Percentiles rank a stretch among this genome's conserved stretches.
These are phyloP conservation scores for Eledona agricola DNA, from an alignment of 2,888 invertebrate genomes.

Conservation along the genomic window DNA sequence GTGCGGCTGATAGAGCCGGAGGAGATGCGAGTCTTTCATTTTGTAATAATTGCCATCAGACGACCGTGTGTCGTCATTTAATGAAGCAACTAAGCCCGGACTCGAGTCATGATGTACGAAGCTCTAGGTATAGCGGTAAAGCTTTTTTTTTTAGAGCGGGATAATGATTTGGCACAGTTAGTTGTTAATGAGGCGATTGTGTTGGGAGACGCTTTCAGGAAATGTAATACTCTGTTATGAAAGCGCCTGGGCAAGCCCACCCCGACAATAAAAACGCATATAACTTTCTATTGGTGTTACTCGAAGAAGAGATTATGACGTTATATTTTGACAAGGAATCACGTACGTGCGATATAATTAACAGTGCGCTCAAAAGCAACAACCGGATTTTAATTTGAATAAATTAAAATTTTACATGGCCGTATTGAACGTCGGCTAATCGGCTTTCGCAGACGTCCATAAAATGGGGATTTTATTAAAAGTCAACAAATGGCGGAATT, in stretches of 20 bases:
- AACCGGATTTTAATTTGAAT: conserved; percentile 10
- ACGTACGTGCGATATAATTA: conserved; percentile 10
- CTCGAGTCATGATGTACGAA: conserved; percentile 11
- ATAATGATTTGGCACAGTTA: conserved; percentile 29
- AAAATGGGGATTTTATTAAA: too few relatives aligned
- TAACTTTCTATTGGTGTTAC: not conserved
- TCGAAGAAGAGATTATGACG: not conserved
- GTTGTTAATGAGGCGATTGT: conserved; percentile 26
- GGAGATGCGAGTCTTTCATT: conserved; percentile 25
- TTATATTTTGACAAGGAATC: conserved; percentile 5
- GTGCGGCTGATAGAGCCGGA: conserved; percentile 9
- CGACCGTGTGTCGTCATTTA: conserved; percentile 18
- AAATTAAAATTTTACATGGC: conserved; percentile 4
- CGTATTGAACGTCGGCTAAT: too few relatives aligned
- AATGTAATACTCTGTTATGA: conserved; percentile 11
- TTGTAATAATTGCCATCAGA: conserved; percentile 25
- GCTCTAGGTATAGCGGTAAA: conserved; percentile 24
- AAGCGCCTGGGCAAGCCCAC: too few relatives aligned
- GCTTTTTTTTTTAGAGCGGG: conserved; percentile 15
- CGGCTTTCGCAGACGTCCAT: too few relatives aligned
- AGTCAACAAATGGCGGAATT: too few relatives aligned
- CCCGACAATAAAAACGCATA: too few relatives aligned
- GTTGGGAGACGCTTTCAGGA: conserved; percentile 7
- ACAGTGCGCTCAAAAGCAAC: conserved; percentile 4
- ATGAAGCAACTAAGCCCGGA: conserved; percentile 19